phyloP scores from a whole-genome alignment of 2,888 invertebrate species.

The Agriotes lineatus region DNA sequence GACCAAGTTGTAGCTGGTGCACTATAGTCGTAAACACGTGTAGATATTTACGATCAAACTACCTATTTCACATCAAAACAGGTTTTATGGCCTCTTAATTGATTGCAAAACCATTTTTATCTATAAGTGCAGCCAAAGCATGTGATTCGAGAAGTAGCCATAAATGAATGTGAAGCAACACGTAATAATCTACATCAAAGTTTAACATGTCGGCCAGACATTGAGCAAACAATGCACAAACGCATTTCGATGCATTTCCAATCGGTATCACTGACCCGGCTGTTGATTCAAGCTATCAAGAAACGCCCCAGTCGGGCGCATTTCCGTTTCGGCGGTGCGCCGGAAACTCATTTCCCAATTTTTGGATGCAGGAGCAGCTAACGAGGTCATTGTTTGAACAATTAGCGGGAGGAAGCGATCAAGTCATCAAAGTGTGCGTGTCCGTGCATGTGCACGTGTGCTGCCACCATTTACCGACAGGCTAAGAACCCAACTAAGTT shows the following conservation, averaged over 20 bases:
- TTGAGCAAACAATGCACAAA: constrained; percentile 1
- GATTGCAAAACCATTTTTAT: no score
- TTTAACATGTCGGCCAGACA: constrained; percentile 13
- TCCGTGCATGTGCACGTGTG: neutral
- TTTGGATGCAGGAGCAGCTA: neutral
- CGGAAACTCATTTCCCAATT: constrained; percentile 1
- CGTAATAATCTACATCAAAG: neutral
- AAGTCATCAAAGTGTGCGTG: neutral
- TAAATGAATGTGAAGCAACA: neutral
- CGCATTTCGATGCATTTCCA: constrained; percentile 13
- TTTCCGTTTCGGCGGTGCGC: neutral
- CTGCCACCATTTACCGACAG: neutral
- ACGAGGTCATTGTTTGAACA: neutral
- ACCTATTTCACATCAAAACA: no score
- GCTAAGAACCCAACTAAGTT: neutral
- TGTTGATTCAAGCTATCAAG: constrained; percentile 2
- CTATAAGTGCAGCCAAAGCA: no score
- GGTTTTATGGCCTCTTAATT: no score
- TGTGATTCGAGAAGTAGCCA: neutral
- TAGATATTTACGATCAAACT: no score
- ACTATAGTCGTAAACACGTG: no score
- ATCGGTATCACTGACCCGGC: constrained; percentile 1
- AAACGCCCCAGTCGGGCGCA: neutral
- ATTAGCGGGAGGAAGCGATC: no score
- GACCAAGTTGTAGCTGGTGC: no score